phyloP scores from a whole-genome alignment of 2,888 invertebrate species.

The Drosophila ustulata region DNA sequence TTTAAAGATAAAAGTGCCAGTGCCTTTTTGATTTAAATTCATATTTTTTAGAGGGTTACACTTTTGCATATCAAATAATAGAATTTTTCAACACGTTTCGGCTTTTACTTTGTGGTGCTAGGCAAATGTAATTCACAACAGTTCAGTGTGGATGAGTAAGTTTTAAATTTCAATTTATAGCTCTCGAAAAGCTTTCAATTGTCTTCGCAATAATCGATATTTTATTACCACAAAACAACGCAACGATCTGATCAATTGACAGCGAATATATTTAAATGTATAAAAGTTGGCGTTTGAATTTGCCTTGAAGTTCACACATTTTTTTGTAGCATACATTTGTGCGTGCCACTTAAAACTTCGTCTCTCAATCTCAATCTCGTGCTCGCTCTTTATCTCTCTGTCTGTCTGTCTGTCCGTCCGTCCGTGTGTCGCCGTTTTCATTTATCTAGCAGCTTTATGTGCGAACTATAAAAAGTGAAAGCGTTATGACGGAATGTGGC shows the following conservation, averaged over 20 bases:
- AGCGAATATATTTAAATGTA: neutral
- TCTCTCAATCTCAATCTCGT: neutral
- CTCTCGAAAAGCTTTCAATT: neutral
- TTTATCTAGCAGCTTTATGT: conserved; percentile 56
- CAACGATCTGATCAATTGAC: conserved; percentile 7
- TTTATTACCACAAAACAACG: neutral
- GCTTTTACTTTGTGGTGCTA: neutral
- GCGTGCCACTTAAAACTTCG: conserved; percentile 33
- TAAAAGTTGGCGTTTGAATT: neutral
- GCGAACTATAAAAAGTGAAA: conserved; percentile 55
- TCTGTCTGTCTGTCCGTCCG: neutral
- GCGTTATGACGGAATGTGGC: conserved; percentile 48
- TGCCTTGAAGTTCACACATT: neutral
- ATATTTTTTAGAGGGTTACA: neutral
- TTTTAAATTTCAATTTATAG: neutral
- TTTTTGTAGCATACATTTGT: conserved; percentile 15
- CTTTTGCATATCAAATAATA: neutral
- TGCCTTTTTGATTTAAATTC: neutral
- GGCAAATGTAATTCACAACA: neutral
- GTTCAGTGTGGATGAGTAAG: neutral
- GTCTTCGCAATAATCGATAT: neutral
- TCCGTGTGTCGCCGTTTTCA: conserved; percentile 25
- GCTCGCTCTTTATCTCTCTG: neutral
- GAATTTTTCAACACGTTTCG: neutral
- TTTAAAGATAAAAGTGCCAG: neutral